A percentile compares a stretch with the other conserved stretches of the same genome.
Conservation (phyloP, 1,140 invertebrate genomes). For the Polyergus mexicanus region DNA sequence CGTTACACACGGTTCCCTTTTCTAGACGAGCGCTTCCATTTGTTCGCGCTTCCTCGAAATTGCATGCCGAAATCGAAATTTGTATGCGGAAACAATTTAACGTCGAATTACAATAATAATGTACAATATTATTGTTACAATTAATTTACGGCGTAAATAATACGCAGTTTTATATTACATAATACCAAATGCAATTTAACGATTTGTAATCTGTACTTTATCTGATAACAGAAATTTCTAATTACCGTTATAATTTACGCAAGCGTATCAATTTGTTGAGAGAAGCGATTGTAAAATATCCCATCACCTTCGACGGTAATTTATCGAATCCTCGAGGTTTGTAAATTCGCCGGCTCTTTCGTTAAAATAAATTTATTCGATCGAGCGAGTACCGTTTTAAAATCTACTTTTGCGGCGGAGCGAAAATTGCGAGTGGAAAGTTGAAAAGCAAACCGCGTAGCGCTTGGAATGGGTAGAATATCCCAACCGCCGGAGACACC, state of each 20-base stretch:
- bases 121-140: slow-evolving; percentile 2
- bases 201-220: slow-evolving; percentile 41
- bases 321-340: slow-evolving; percentile 52
- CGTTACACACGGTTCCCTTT: slow-evolving; percentile 69
- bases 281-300: slow-evolving; percentile 17
- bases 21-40: slow-evolving; percentile 61
- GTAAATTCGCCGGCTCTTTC: slow-evolving; percentile 40
- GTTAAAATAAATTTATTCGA: slow-evolving; percentile 63
- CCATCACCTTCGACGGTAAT: slow-evolving; percentile 1
- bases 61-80: not conserved
- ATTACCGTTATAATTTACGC: slow-evolving; percentile 54
- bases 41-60: slow-evolving; percentile 7
- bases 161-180: slow-evolving; percentile 36
- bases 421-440: slow-evolving; percentile 49
- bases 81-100: slow-evolving; percentile 40
- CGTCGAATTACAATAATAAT: slow-evolving; percentile 14
- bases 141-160: slow-evolving; percentile 54
- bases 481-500: slow-evolving; percentile 39
- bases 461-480: slow-evolving; percentile 44
- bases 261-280: slow-evolving; percentile 38
- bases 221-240: slow-evolving; percentile 28
- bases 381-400: slow-evolving; percentile 25
- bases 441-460: slow-evolving; percentile 38
- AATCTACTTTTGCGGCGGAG: slow-evolving; percentile 18
- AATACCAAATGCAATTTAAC: slow-evolving; percentile 41